These are phyloP conservation scores for Platynereis dumerilii DNA, from an alignment of 2,888 invertebrate genomes.

Conservation along the genomic window DNA sequence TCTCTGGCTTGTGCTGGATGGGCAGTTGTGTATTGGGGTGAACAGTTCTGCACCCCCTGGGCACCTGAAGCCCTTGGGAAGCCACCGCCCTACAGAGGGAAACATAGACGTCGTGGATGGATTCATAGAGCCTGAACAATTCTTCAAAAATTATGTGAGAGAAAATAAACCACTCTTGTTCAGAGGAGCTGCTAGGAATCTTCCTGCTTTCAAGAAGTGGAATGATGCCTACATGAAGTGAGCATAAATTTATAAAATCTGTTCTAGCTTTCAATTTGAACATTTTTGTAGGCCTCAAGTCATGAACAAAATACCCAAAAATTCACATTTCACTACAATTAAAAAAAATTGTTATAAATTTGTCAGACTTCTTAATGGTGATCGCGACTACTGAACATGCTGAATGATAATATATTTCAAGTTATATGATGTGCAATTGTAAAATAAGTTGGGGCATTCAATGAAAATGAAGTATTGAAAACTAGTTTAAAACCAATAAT, in stretches of 20 bases:
- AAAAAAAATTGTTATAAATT: too few relatives aligned
- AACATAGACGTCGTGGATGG: slow-evolving; percentile 42
- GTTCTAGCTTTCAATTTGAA: background rate
- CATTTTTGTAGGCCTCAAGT: slow-evolving; percentile 1
- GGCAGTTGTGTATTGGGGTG: background rate
- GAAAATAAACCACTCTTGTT: slow-evolving; percentile 48
- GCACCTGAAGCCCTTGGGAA: slow-evolving; percentile 45
- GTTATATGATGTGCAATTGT: too few relatives aligned
- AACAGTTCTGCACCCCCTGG: slow-evolving; percentile 30
- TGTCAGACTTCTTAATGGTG: too few relatives aligned
- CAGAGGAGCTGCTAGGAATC: slow-evolving; percentile 42
- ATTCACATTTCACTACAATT: too few relatives aligned
- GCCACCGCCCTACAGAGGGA: slow-evolving; percentile 41
- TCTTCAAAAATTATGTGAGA: slow-evolving; percentile 42
- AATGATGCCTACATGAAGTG: slow-evolving; percentile 50
- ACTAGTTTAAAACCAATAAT: too few relatives aligned
- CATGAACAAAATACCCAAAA: too few relatives aligned
- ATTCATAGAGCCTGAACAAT: slow-evolving; percentile 47
- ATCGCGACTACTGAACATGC: too few relatives aligned
- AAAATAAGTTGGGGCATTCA: too few relatives aligned
- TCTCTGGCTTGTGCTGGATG: background rate
- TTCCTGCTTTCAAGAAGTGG: slow-evolving; percentile 50
- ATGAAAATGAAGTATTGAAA: too few relatives aligned
- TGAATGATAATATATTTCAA: too few relatives aligned
- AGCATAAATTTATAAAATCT: slow-evolving; percentile 17